phyloP scores from a whole-genome alignment of 2,888 invertebrate species.

The Megastigmus dorsalis region DNA sequence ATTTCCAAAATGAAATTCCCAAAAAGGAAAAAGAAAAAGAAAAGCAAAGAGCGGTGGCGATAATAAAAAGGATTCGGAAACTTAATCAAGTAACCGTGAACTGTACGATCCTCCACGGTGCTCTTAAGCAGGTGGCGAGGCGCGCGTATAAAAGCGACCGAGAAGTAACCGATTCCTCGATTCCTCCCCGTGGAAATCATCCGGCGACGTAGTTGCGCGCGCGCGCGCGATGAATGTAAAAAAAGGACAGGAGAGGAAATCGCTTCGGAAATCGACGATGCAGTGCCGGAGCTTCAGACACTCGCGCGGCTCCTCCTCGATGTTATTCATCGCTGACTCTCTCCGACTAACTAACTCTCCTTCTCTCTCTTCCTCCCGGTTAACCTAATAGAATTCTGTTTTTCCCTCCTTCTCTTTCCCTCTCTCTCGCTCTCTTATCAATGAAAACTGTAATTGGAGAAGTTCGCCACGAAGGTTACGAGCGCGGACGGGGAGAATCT shows the following conservation, averaged over 20 bases:
- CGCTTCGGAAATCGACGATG: constrained; percentile 24
- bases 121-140: constrained; percentile 8
- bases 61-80: constrained; percentile 34
- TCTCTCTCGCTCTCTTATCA: too few species aligned
- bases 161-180: constrained; percentile 20
- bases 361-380: not conserved
- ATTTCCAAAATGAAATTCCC: too few species aligned
- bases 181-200: constrained; percentile 50
- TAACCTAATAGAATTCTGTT: too few species aligned
- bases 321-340: constrained; percentile 41
- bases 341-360: constrained; percentile 22
- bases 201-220: constrained; percentile 47
- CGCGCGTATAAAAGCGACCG: not conserved
- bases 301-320: too few species aligned
- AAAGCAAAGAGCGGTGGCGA: too few species aligned
- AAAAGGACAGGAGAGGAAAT: constrained; percentile 33
- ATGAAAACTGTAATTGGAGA: constrained; percentile 51
- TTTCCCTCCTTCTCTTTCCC: constrained; percentile 3
- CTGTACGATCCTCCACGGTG: constrained; percentile 16
- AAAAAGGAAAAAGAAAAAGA: too few species aligned
- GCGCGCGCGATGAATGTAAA: constrained; percentile 9
- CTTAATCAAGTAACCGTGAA: constrained; percentile 25
- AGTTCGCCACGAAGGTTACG: constrained; percentile 50
- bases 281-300: too few species aligned
- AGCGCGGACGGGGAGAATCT: not conserved